Evolutionary conservation across 2,797 vertebrate genomes (phyloP), one percentile per base, ranked within the genome.

Genomic region (Falco rusticolus): DNA sequence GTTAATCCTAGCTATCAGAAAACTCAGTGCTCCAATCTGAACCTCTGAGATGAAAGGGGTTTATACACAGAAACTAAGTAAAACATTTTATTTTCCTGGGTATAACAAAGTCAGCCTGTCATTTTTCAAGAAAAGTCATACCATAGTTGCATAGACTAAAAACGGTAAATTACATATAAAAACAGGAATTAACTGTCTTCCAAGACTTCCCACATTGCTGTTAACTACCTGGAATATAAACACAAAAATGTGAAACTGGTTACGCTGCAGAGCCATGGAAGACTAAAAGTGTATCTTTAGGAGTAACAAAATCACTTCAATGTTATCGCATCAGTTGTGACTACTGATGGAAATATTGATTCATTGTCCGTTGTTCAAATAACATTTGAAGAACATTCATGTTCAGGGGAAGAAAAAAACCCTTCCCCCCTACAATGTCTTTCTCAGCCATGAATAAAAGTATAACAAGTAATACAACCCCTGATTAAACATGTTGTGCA

Each of bases 271-370:
- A 10, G 17, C 63, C 50, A 53, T 6, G 2, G 53, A 63, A 69
- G 43, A 53, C 57, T 93, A 16, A 68, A 51, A 51, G 26, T 5
- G 29, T 79, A 37, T 92, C 79, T 81, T 91, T 77, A 65, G 63
- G 77, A 89, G 76, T 80, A 80, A 51, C 51, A 87, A 83, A 83
- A 80, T 91, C 77, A 63, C 63, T 96, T 94, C 88, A 43, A 43
- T 43, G 41, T 43, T 43, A 65, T 84, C 41, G 6, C 41, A 41
- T 93, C 68, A 41, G 41, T 93, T 91, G 79, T 94, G 93, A 94
- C 84, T 93, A 85, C 61, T 78, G 69, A 93, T 31, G 78, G 91
- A 96, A 94, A 89, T 94, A 85, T 12, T 93, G 88, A 97, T 92
- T 92, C 76, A 83, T 64, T 82, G 41, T 22, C 56, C 57, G 59